Percentiles rank a stretch among this genome's conserved stretches.
Conservation (phyloP, 2,113 vertebrate genomes). For the Pogona vitticeps region DNA sequence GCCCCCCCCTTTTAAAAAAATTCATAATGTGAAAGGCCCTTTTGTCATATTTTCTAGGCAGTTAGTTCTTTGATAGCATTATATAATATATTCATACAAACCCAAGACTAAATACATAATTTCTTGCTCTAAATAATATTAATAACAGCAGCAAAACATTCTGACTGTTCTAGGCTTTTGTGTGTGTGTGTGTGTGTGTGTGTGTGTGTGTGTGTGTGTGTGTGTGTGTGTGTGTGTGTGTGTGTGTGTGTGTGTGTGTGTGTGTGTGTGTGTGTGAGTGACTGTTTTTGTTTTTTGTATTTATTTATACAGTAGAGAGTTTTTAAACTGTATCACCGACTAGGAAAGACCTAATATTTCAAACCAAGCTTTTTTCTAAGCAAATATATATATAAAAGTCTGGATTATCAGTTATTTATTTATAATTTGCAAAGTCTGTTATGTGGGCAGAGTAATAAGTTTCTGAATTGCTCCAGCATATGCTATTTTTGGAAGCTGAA, state of each 20-base stretch:
- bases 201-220: too few relatives aligned
- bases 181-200: too few relatives aligned
- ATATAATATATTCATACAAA: neutral
- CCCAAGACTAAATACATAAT: too few relatives aligned
- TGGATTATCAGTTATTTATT: neutral
- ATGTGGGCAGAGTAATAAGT: neutral
- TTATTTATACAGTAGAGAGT: too few relatives aligned
- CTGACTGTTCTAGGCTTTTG: too few relatives aligned
- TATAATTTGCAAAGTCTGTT: neutral
- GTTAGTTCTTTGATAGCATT: neutral
- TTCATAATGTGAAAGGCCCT: neutral
- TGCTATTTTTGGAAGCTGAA: neutral
- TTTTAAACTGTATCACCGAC: neutral
- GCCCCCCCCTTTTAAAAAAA: too few relatives aligned
- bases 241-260: too few relatives aligned
- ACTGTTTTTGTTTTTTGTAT: too few relatives aligned
- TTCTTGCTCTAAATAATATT: too few relatives aligned
- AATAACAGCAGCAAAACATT: too few relatives aligned
- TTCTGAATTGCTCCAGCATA: neutral
- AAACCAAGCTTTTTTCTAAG: neutral
- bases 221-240: too few relatives aligned
- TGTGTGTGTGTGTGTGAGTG: too few relatives aligned
- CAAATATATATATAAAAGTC: neutral
- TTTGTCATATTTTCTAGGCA: neutral
- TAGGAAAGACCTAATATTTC: neutral